Conservation (phyloP, 2,888 invertebrate species). For the Liposcelis brunnea region DNA sequence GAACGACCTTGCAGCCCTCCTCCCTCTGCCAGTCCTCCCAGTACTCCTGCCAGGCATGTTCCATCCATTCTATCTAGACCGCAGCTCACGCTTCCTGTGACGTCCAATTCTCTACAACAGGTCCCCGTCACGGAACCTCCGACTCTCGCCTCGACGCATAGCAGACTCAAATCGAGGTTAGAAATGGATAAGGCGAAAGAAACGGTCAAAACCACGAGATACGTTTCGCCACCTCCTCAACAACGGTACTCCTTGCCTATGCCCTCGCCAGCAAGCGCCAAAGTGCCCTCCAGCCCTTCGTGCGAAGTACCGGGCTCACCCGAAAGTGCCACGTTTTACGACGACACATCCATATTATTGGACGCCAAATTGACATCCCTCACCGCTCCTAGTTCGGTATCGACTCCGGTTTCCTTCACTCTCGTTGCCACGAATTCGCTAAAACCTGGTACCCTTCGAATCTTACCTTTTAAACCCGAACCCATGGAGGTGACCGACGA, state of each 20-base stretch:
- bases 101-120: no score
- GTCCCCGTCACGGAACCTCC: neutral
- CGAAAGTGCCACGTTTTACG: constrained; percentile 69
- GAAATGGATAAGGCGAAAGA: constrained; percentile 5
- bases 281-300: constrained; percentile 52
- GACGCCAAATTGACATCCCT: constrained; percentile 6
- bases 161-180: constrained; percentile 5
- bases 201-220: neutral
- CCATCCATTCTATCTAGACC: neutral
- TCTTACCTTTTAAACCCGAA: constrained; percentile 12
- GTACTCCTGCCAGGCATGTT: neutral
- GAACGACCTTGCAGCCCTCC: neutral
- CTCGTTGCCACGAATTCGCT: neutral
- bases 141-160: constrained; percentile 3
- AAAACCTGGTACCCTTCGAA: constrained; percentile 9
- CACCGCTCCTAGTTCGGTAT: neutral
- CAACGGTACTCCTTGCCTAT: constrained; percentile 28
- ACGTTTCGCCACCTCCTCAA: constrained; percentile 19
- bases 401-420: constrained; percentile 11
- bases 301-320: constrained; percentile 71
- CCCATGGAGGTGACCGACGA: constrained; percentile 14
- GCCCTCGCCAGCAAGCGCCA: constrained; percentile 45
- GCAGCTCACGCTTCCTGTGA: neutral
- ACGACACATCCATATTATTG: constrained; percentile 30
- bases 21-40: neutral